phyloP scores from a whole-genome alignment of 2,888 invertebrate genomes.

The Erebia epiphron region DNA sequence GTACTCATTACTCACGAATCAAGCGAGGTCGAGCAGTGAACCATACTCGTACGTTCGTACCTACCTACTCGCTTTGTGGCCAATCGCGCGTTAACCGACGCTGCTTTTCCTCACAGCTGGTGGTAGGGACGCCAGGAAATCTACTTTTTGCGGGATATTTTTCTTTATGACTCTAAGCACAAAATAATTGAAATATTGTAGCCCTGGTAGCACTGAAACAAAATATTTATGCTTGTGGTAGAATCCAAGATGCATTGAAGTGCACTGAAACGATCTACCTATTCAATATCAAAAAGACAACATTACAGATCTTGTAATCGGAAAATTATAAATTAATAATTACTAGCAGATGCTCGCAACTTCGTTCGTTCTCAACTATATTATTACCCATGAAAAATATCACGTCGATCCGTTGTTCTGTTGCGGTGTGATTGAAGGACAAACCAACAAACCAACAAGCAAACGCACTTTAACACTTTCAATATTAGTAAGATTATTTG shows the following conservation, averaged over 20 bases:
- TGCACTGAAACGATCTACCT: not conserved
- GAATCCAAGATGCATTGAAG: too few species aligned
- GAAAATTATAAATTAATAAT: not conserved
- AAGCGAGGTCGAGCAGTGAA: slow-evolving; percentile 37
- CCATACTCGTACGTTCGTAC: slow-evolving; percentile 40
- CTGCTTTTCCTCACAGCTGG: slow-evolving; percentile 22
- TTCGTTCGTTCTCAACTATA: too few species aligned
- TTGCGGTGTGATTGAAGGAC: too few species aligned
- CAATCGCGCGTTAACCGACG: slow-evolving; percentile 50
- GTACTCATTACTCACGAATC: slow-evolving; percentile 20
- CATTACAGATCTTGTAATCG: not conserved
- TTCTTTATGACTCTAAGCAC: not conserved
- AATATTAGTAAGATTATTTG: not conserved
- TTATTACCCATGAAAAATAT: too few species aligned
- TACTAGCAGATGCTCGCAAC: too few species aligned
- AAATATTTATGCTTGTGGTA: too few species aligned
- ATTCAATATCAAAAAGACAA: not conserved
- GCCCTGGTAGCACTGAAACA: too few species aligned
- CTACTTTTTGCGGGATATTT: slow-evolving; percentile 7
- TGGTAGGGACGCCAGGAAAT: slow-evolving; percentile 14
- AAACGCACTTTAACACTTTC: too few species aligned
- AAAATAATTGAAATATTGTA: not conserved
- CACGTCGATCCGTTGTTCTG: too few species aligned
- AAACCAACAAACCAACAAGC: too few species aligned
- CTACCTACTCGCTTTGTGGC: slow-evolving; percentile 46